These are phyloP conservation scores for Agrotis segetum DNA, from an alignment of 2,888 invertebrate species.

Conservation along the genomic window DNA sequence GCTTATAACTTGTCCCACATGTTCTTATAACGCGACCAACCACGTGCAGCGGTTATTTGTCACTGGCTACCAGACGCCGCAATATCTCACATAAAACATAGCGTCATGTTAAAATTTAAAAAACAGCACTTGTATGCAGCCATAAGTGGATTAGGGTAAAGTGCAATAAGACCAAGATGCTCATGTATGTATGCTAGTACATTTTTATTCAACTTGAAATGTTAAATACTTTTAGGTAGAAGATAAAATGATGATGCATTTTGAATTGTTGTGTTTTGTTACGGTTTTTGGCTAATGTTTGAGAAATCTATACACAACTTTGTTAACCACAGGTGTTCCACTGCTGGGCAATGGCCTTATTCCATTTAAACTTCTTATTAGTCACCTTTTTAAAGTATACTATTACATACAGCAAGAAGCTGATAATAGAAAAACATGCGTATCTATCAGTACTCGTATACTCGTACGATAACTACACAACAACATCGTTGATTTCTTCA, in stretches of 20 bases:
- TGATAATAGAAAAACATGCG: no score
- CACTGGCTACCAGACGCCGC: constrained; percentile 49
- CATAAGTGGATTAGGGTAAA: constrained; percentile 57
- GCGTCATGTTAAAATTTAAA: constrained; percentile 57
- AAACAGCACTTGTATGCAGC: constrained; percentile 54
- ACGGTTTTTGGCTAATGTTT: no score
- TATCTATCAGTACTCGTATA: no score
- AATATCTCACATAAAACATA: constrained; percentile 57
- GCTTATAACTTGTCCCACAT: constrained; percentile 19
- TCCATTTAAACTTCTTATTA: no score
- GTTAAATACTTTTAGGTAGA: not conserved
- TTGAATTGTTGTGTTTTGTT: not conserved
- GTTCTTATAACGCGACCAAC: constrained; percentile 41
- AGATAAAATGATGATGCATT: not conserved
- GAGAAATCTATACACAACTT: no score
- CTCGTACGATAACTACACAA: no score
- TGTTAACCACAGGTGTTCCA: no score
- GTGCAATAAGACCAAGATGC: constrained; percentile 51
- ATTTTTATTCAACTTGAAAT: constrained; percentile 17
- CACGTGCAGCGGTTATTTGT: constrained; percentile 63
- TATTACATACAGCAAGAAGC: no score
- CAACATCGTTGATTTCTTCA: no score
- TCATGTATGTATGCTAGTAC: constrained; percentile 10
- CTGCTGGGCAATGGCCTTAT: no score
- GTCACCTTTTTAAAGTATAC: no score